phyloP scores from a whole-genome alignment of 1,140 invertebrate species.

The Octopus bimaculoides region DNA sequence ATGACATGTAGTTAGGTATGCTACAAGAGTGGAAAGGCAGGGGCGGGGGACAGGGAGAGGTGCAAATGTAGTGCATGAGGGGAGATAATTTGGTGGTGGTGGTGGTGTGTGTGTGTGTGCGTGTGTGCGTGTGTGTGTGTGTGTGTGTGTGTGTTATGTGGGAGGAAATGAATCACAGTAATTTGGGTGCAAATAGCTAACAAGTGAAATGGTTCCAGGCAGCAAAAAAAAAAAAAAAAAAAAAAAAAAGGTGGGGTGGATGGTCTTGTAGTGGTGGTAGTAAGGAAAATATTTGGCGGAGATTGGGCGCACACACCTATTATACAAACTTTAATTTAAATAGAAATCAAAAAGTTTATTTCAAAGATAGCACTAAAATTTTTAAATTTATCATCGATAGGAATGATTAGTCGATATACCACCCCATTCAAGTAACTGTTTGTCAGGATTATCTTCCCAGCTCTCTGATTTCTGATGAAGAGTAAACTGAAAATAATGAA shows the following conservation, averaged over 20 bases:
- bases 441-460: constrained; percentile 90
- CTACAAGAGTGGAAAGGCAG: too few species aligned
- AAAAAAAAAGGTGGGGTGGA: background rate
- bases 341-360: background rate
- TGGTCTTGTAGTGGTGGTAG: background rate
- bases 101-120: too few species aligned
- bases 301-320: background rate
- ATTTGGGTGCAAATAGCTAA: too few species aligned
- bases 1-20: too few species aligned
- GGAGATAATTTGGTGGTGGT: too few species aligned
- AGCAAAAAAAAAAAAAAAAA: background rate
- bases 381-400: constrained; percentile 23
- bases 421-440: constrained; percentile 79
- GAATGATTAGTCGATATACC: constrained; percentile 59
- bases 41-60: too few species aligned
- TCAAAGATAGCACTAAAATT: background rate
- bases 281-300: background rate
- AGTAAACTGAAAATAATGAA: constrained; percentile 6
- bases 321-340: background rate
- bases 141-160: too few species aligned
- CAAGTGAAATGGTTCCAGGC: background rate
- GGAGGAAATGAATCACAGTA: too few species aligned
- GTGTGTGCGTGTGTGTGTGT: too few species aligned
- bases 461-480: constrained; percentile 61
- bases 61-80: too few species aligned